phyloP scores from a whole-genome alignment of 2,113 vertebrate species.

The Bombycilla garrulus region DNA sequence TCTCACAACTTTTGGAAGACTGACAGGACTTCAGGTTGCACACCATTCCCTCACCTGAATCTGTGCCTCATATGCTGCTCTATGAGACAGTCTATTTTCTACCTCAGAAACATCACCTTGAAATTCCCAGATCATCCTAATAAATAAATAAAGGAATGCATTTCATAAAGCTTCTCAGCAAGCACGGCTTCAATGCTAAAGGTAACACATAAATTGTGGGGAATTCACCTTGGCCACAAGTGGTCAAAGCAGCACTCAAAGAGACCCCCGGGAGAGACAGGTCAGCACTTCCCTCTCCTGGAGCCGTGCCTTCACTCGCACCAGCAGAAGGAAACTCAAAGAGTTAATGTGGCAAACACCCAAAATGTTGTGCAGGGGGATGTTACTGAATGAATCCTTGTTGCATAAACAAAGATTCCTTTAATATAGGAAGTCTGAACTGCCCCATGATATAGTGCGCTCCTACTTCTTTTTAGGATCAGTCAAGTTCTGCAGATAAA shows the following conservation, averaged over 20 bases:
- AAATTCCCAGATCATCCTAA: neutral
- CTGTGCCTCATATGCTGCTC: neutral
- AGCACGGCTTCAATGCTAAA: neutral
- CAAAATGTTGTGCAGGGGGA: neutral
- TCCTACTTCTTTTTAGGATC: neutral
- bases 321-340: neutral
- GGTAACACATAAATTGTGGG: rapidly evolving
- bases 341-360: neutral
- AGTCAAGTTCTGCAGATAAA: neutral
- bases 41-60: neutral
- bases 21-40: neutral
- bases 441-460: neutral
- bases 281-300: neutral
- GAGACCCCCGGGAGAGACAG: neutral
- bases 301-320: neutral
- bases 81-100: rapidly evolving
- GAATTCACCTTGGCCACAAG: neutral
- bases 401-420: slow-evolving; percentile 40
- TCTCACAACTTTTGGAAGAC: neutral
- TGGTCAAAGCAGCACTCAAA: neutral
- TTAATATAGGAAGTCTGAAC: neutral
- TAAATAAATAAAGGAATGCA: neutral
- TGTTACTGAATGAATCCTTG: slow-evolving; percentile 35
- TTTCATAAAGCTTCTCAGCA: neutral
- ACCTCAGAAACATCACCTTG: neutral